Base-by-base conservation (phyloP, 2,113 vertebrate genomes). In the Carassius auratus region DNA sequence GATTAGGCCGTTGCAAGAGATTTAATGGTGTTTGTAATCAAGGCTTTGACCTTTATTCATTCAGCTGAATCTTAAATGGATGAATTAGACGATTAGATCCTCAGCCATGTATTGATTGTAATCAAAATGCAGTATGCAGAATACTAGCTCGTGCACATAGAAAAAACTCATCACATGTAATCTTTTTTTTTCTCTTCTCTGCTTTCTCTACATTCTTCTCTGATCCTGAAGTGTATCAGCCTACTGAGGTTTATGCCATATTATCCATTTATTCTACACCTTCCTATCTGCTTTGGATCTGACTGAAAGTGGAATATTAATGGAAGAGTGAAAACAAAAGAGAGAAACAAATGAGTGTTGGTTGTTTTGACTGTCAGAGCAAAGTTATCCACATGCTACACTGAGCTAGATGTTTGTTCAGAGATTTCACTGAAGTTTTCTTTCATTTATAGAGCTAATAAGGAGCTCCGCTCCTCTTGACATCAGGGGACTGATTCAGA, bases 231-330 rank as follows among this genome's bases (percentile, higher is more conserved):
- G 48, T 55, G 80, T 82, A 69, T 55, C 14, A 50, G 8, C 64
- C 19, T 42, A 73, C 33, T 69, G 19, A 55, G 45, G 62, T 69
- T 52, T 21, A 1, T 82, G 8, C 10, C 80, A 13, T n/a, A 81
- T 81, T 69, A 69, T 82, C 21, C 71, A 71, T 82, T 71, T 64
- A 69, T 82, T 82, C 64, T 12, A 71, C 80, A 82, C 64, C 48
- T 36, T 81, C 42, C 50, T 21, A 81, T 81, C 62, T 23, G 48
- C 26, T 55, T 55, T 19, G 48, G 26, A 71, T 69, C 80, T 69
- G 45, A 82, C 26, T 82, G 62, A 55, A 82, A 68, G 8, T 17
- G 45, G 62, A 81, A 69, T 81, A 50, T 50, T 69, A 68, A 82
- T 69, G 64, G n/a, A 52, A 50, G 64, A 82, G 15, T 33, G 64